A percentile compares a stretch with the other conserved stretches of the same genome.
Evolutionary conservation across 2,113 vertebrate species (phyloP).

Genomic region (Brachypteracias leptosomus): DNA sequence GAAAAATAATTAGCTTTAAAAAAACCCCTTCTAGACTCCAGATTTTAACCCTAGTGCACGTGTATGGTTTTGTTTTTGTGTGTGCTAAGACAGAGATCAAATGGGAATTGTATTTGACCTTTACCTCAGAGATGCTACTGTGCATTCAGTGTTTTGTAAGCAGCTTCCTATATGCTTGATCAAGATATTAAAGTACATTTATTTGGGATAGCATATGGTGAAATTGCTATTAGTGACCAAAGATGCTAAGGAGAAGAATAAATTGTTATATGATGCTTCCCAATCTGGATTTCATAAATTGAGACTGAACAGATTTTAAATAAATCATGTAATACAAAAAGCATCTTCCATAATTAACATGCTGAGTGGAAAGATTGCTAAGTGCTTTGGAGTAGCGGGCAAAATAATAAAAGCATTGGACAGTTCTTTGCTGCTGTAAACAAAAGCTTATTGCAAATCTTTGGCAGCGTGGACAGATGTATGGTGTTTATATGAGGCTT

Average conservation of each 20-base stretch:
- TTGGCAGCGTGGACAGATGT: neutral
- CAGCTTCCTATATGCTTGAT: constrained; percentile 67
- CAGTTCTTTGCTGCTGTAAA: constrained; percentile 7
- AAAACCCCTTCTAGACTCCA: neutral
- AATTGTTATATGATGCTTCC: constrained; percentile 62
- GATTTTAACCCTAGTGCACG: neutral
- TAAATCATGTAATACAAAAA: constrained; percentile 67
- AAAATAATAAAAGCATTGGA: neutral
- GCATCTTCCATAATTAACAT: constrained; percentile 61
- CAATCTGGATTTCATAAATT: constrained; percentile 66
- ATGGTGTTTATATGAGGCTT: neutral
- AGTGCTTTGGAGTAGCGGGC: constrained; percentile 11
- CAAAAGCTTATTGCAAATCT: constrained; percentile 7
- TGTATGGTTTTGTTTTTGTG: neutral
- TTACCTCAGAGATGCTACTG: constrained; percentile 33
- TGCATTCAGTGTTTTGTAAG: constrained; percentile 26
- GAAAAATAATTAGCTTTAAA: constrained; percentile 31
- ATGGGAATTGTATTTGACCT: constrained; percentile 37
- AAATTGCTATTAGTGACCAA: constrained; percentile 41
- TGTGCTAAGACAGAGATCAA: neutral
- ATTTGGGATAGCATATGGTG: constrained; percentile 46
- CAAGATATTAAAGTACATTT: constrained; percentile 56
- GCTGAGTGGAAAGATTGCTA: constrained; percentile 35
- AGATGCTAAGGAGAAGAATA: constrained; percentile 44
- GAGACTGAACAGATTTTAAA: constrained; percentile 61